phyloP scores from a whole-genome alignment of 2,888 invertebrate genomes.

The Steromphala cineraria region DNA sequence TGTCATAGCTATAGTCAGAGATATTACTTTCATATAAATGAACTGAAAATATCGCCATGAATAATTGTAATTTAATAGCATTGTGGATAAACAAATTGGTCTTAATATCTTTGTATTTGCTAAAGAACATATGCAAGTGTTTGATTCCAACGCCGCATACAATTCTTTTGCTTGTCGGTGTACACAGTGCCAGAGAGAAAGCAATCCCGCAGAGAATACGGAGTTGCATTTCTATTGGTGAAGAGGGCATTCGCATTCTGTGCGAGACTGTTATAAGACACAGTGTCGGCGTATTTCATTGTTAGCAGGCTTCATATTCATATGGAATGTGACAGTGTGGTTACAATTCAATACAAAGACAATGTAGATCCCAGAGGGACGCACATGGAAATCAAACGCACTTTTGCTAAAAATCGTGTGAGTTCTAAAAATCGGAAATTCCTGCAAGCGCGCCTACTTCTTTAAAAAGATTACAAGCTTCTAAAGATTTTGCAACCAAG shows the following conservation, averaged over 20 bases:
- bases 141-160: too few relatives aligned
- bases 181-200: neutral
- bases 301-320: neutral
- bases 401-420: neutral
- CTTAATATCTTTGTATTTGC: too few relatives aligned
- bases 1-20: too few relatives aligned
- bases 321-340: neutral
- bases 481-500: neutral
- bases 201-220: neutral
- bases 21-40: too few relatives aligned
- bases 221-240: neutral
- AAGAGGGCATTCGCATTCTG: neutral
- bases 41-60: too few relatives aligned
- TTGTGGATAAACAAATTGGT: too few relatives aligned
- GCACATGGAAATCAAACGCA: neutral
- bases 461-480: too few relatives aligned
- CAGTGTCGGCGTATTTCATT: constrained; percentile 5
- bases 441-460: too few relatives aligned
- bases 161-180: neutral
- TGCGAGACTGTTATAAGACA: constrained; percentile 15
- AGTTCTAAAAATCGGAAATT: neutral
- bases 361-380: neutral
- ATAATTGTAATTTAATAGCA: too few relatives aligned
- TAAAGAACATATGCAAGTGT: too few relatives aligned
- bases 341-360: constrained; percentile 11